These are phyloP conservation scores for Magallana ariakensis DNA, from an alignment of 1,140 invertebrate species.

Conservation along the genomic window DNA sequence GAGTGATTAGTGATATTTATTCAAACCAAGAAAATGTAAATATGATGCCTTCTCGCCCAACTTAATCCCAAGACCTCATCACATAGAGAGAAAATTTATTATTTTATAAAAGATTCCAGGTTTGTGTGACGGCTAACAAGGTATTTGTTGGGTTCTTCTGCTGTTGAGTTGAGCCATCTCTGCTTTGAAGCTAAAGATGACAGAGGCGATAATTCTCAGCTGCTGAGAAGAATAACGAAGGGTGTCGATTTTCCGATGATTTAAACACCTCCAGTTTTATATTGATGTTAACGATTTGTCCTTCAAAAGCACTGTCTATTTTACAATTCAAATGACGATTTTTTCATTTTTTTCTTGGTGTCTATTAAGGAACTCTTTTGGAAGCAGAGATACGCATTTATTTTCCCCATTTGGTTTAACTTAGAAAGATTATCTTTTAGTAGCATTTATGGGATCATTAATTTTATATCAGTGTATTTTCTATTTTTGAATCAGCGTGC, in stretches of 20 bases:
- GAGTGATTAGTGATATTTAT: no score
- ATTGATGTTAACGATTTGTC: neutral
- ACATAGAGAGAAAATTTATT: neutral
- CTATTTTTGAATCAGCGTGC: no score
- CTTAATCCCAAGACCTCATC: neutral
- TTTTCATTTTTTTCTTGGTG: no score
- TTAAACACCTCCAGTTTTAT: constrained; percentile 1
- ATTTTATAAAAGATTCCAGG: neutral
- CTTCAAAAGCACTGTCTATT: no score
- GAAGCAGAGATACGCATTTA: no score
- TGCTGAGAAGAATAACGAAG: neutral
- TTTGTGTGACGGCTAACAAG: neutral
- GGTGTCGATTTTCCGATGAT: neutral
- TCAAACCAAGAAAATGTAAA: neutral
- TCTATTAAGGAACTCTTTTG: no score
- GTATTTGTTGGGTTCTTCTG: neutral
- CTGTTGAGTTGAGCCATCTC: neutral
- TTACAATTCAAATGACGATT: no score
- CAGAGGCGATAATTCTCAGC: neutral
- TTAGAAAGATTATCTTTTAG: no score
- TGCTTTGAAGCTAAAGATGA: neutral
- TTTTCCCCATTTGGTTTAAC: no score
- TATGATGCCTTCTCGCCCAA: neutral
- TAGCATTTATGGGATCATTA: no score
- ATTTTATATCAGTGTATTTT: no score